Evolutionary conservation across 2,797 vertebrate species (phyloP).

Genomic region (Avahi laniger): DNA sequence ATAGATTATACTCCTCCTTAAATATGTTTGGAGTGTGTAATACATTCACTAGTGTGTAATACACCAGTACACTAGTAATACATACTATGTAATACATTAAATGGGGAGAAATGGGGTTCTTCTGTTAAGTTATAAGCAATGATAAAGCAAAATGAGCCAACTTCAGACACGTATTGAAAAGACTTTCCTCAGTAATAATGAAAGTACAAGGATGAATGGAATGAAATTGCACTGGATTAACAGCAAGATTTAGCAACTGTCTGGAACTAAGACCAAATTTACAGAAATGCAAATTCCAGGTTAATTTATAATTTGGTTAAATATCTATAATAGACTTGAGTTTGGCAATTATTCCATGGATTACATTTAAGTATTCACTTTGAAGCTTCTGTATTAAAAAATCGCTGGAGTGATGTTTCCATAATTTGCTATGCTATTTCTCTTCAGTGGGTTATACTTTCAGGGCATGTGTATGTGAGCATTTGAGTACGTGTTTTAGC

Average conservation of each 20-base stretch:
- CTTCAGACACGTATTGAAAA: conserved; percentile 16
- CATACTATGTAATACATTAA: not conserved
- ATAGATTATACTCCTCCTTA: not conserved
- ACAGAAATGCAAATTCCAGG: conserved; percentile 7
- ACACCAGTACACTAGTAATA: not conserved
- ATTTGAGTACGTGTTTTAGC: not conserved
- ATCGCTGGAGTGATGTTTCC: not conserved
- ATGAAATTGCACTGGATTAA: not conserved
- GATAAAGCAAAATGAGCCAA: not conserved
- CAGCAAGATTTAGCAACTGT: not conserved
- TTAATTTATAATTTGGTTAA: conserved; percentile 17
- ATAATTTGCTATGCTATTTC: not conserved
- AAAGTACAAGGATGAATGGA: not conserved
- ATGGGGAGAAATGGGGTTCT: not conserved
- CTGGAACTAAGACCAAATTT: conserved; percentile 24
- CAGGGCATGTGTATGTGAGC: not conserved
- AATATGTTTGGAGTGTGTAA: not conserved
- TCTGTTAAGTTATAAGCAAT: not conserved
- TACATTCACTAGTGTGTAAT: not conserved
- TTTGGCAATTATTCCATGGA: not conserved
- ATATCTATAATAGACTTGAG: not conserved
- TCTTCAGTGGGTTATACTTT: not conserved
- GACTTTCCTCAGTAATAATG: not conserved
- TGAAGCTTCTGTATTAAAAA: not conserved
- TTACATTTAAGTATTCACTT: not conserved